Evolutionary conservation across 2,113 vertebrate genomes (phyloP), one percentile per base, ranked within the genome.

Genomic region (Erythrocercus mccallii): DNA sequence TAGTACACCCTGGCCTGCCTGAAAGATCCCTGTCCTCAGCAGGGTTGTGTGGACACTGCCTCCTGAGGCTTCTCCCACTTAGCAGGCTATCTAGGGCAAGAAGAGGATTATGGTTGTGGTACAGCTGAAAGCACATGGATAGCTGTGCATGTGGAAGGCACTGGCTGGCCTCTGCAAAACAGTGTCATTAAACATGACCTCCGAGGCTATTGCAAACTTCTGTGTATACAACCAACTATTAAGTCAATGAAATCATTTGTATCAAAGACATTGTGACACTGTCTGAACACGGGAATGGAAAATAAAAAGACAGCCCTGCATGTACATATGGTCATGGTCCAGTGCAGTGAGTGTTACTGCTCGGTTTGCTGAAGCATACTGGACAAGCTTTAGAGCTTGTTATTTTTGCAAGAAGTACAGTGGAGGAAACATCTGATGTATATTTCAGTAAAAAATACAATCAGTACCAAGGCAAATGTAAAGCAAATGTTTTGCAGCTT

Each of bases 211-310:
- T 21, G 62, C 50, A 73, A 90, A 95, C 56, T 85, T 92, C 87
- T 30, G 27, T 47, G 82, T 25, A 57, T 23, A 70, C 42, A 83
- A 78, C 68, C 85, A 95, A 77, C 95, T 92, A 96, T 94, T 96
- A 96, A 96, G 74, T 95, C 95, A 94, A 94, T 93, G 91, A 97
- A 97, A 96, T 95, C 60, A 95, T 84, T 94, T 91, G 61, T 89
- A 92, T 91, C 76, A 91, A 91, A 94, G 91, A 84, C 53, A 81
- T 15, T 51, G 72, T 94, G 92, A 95, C 86, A 44, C 56, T 88
- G 68, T 70, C 85, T 96, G 85, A 88, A 74, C 51, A 40, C 3
- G 12, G 69, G 62, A 80, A 78, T 12, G 51, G 50, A 83, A 95
- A 91, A 91, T 42, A 73, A 90, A 92, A 73, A 76, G 93, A 92